These are phyloP conservation scores for Ia io DNA, from an alignment of 2,113 vertebrate genomes.

Conservation along the genomic window DNA sequence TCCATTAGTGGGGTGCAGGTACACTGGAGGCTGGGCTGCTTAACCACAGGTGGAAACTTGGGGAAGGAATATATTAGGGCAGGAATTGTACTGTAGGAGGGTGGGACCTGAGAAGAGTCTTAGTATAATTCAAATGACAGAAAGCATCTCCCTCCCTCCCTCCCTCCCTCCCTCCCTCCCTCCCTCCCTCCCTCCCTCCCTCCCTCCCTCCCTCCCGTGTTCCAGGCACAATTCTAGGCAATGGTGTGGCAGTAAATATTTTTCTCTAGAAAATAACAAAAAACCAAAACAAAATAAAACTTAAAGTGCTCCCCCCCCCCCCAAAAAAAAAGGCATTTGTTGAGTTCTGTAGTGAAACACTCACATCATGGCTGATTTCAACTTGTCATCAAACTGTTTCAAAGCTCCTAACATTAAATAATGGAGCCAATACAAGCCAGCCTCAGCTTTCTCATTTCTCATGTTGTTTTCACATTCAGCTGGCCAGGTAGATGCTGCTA, in stretches of 20 bases:
- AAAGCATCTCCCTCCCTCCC: background rate
- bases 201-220: background rate
- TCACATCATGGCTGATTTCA: background rate
- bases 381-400: background rate
- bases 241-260: background rate
- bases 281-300: no score
- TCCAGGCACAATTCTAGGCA: background rate
- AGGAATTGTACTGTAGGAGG: background rate
- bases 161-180: background rate
- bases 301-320: no score
- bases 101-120: background rate
- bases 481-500: background rate
- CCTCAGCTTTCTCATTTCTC: background rate
- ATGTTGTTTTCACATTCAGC: constrained; percentile 9
- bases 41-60: background rate
- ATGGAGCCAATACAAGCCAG: background rate
- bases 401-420: background rate
- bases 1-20: constrained; percentile 53
- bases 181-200: background rate
- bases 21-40: background rate
- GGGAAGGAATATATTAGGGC: background rate
- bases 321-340: background rate
- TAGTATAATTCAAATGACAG: background rate
- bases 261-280: background rate
- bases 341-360: background rate